phyloP scores from a whole-genome alignment of 2,797 vertebrate species.

The Eulemur albifrons region DNA sequence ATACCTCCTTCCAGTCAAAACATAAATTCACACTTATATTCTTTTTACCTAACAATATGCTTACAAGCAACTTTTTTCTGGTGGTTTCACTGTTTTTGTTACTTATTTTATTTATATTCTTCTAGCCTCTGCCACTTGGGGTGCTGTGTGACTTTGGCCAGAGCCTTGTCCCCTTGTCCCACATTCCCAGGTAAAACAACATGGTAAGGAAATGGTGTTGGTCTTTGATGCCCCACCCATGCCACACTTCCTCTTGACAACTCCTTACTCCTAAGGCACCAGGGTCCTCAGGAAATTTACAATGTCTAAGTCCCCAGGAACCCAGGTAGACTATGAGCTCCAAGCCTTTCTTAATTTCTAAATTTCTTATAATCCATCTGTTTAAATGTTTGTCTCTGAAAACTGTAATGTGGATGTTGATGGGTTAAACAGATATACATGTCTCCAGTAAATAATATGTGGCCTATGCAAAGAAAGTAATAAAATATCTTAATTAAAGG shows the following conservation, averaged over 20 bases:
- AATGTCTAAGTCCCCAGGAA: neutral
- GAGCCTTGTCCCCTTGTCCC: neutral
- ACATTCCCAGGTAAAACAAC: neutral
- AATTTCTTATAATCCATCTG: neutral
- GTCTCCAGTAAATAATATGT: neutral
- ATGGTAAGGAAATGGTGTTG: neutral
- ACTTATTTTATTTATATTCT: neutral
- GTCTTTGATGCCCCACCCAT: neutral
- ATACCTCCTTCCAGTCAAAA: neutral
- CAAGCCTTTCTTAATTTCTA: neutral
- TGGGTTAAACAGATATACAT: neutral
- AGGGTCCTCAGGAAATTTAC: neutral
- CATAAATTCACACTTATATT: neutral
- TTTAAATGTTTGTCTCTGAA: neutral
- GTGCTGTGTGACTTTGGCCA: neutral
- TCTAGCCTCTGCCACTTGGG: neutral
- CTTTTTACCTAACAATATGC: neutral
- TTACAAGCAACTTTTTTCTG: neutral
- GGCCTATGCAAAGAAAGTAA: neutral
- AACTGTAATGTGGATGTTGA: neutral
- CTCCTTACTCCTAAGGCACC: neutral
- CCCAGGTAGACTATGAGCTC: neutral
- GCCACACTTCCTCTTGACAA: neutral
- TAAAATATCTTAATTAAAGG: neutral
- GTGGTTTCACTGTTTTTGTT: neutral